These are phyloP conservation scores for Oryzias sinensis DNA, from an alignment of 2,797 vertebrate genomes.

Conservation along the genomic window DNA sequence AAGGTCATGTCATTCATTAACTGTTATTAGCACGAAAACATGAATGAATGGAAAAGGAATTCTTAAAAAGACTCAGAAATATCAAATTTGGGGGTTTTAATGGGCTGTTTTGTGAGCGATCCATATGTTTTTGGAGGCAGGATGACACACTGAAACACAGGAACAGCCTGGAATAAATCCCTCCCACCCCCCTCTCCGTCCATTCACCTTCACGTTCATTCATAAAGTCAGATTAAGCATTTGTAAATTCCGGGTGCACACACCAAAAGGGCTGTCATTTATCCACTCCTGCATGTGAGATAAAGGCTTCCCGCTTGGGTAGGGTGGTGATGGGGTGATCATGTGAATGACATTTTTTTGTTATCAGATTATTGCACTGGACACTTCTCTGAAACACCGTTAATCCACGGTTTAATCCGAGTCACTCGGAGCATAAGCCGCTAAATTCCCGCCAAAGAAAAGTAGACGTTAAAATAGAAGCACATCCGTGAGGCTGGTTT, in stretches of 20 bases:
- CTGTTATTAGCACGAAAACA: too few species aligned
- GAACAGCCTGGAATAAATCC: neutral
- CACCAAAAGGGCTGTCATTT: constrained; percentile 3
- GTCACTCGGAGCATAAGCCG: constrained; percentile 8
- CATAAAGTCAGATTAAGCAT: constrained; percentile 41
- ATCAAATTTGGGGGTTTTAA: too few species aligned
- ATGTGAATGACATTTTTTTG: constrained; percentile 1
- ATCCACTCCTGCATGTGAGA: neutral
- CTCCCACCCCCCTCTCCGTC: neutral
- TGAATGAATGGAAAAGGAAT: too few species aligned
- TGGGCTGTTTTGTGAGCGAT: too few species aligned
- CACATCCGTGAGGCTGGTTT: too few species aligned
- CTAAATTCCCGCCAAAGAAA: too few species aligned
- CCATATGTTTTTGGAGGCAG: too few species aligned
- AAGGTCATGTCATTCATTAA: too few species aligned
- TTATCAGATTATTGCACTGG: constrained; percentile 35
- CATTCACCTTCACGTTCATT: constrained; percentile 11
- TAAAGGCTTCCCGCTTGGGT: constrained; percentile 3
- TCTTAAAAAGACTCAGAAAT: too few species aligned
- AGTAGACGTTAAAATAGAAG: too few species aligned
- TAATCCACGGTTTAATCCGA: constrained; percentile 56
- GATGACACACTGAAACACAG: too few species aligned
- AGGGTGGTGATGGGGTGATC: too few species aligned
- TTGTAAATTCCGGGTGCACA: constrained; percentile 22
- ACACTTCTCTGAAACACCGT: constrained; percentile 14